phyloP scores from a whole-genome alignment of 2,888 invertebrate genomes.

The Gymnocheta viridis region DNA sequence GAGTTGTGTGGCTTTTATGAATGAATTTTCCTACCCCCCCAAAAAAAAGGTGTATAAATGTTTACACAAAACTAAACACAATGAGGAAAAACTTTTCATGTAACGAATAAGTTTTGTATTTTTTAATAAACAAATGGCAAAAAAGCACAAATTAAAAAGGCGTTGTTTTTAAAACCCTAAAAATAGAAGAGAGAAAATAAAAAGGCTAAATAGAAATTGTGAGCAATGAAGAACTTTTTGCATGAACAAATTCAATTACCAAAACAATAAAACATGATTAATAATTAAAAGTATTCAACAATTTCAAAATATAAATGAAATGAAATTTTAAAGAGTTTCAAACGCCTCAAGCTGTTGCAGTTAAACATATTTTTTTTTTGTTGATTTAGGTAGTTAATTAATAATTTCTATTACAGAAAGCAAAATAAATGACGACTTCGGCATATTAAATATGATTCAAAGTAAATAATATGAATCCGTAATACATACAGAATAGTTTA shows the following conservation, averaged over 20 bases:
- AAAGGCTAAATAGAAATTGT: neutral
- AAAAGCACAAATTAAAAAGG: constrained; percentile 56
- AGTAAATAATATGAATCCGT: neutral
- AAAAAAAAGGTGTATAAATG: constrained; percentile 52
- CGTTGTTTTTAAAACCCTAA: constrained; percentile 53
- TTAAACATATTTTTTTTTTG: neutral
- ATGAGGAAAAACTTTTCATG: constrained; percentile 51
- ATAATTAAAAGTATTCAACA: constrained; percentile 52
- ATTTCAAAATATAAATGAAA: constrained; percentile 13
- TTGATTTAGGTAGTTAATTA: constrained; percentile 2
- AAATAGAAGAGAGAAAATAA: neutral
- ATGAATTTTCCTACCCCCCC: constrained; percentile 6
- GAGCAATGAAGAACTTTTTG: constrained; percentile 34
- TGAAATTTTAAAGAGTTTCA: constrained; percentile 11
- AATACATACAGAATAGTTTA: neutral
- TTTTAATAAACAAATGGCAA: constrained; percentile 40
- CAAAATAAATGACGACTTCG: neutral
- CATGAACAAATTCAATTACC: constrained; percentile 48
- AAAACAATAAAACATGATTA: constrained; percentile 48
- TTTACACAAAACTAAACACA: constrained; percentile 54
- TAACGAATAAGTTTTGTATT: constrained; percentile 56
- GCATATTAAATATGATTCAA: neutral
- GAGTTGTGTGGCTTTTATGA: constrained; percentile 47
- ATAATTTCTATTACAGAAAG: neutral
- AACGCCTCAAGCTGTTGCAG: neutral